Evolutionary conservation across 2,113 vertebrate species (phyloP), one percentile per base, ranked within the genome.

Genomic region (Oryzias javanicus): DNA sequence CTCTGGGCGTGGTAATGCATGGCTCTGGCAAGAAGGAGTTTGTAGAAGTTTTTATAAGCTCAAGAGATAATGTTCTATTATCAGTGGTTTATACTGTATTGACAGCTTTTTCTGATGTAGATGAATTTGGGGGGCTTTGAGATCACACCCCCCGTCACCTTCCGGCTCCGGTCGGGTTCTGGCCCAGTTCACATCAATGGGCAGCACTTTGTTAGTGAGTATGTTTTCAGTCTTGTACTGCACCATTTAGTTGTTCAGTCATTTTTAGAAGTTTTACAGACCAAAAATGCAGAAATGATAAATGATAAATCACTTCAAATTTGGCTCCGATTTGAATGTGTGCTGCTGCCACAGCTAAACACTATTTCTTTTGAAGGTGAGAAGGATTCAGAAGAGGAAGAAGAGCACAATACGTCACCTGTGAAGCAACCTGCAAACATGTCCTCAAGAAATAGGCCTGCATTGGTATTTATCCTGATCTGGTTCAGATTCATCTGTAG

Each of bases 161-260:
- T 93, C 66, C 88, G 91, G 47, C 90, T 93, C 40, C 89, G 89
- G 74, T 91, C 90, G 0, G 92, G 92, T 14, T 81, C 89, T 3
- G 92, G 92, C 6, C 91, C 92, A 1, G 86, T 93, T 56, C 83
- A 91, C 67, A 92, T 93, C 76, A 92, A 91, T 8, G 92, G 92
- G 41, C 92, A 92, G 51, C 92, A 92, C 84, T 92, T 93, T 74
- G 86, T 92, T 18, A 91, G 92, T 93, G 81, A 92, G 92, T 92
- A 59, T 6, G 5, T 27, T 62, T 45, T 18, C 15, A 1, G 29
- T 7, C 25, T 10, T 42, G 22, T 22, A 22, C 22, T 22, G 22
- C 22, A n/a, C n/a, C n/a, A n/a, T n/a, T n/a, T n/a, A 22, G 22
- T 3, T 22, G 22, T 22, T 2, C 2, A 22, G 22, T 22, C 22